Evolutionary conservation across 2,888 invertebrate species (phyloP).

Genomic region (Abrostola triplasia): DNA sequence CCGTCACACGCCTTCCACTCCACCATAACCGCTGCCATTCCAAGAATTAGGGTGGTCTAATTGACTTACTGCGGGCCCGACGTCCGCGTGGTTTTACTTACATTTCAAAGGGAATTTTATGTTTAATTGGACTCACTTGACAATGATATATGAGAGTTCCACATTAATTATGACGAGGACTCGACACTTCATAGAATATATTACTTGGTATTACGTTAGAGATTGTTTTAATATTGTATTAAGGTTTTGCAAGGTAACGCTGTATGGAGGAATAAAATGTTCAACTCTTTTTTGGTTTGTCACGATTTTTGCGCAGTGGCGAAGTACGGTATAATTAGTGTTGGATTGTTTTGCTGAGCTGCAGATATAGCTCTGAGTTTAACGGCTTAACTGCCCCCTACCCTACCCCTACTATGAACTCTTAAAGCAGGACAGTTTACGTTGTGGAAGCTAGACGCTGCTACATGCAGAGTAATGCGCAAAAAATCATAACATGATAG

Average conservation of each 20-base stretch:
- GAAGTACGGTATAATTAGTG: no score
- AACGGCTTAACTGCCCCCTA: no score
- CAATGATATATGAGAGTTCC: slow-evolving; percentile 16
- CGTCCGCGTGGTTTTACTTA: slow-evolving; percentile 28
- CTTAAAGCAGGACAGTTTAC: no score
- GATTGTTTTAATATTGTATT: background rate
- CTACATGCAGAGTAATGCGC: no score
- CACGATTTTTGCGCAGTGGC: no score
- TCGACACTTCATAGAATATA: background rate
- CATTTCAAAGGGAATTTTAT: slow-evolving; percentile 46
- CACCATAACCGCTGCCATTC: slow-evolving; percentile 1
- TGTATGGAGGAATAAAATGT: background rate
- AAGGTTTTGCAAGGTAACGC: background rate
- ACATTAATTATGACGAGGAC: background rate
- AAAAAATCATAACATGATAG: no score
- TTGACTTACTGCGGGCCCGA: slow-evolving; percentile 41
- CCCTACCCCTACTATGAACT: no score
- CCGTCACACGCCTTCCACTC: background rate
- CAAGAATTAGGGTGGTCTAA: slow-evolving; percentile 44
- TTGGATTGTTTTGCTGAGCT: no score
- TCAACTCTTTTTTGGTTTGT: no score
- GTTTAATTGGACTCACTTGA: slow-evolving; percentile 36
- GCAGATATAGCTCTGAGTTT: no score
- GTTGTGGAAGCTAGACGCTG: no score
- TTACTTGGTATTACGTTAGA: background rate